Percentiles rank a stretch among this genome's conserved stretches.
Evolutionary conservation across 23 tunicate genomes (phyloP).

Genomic region (Diplosoma virens): DNA sequence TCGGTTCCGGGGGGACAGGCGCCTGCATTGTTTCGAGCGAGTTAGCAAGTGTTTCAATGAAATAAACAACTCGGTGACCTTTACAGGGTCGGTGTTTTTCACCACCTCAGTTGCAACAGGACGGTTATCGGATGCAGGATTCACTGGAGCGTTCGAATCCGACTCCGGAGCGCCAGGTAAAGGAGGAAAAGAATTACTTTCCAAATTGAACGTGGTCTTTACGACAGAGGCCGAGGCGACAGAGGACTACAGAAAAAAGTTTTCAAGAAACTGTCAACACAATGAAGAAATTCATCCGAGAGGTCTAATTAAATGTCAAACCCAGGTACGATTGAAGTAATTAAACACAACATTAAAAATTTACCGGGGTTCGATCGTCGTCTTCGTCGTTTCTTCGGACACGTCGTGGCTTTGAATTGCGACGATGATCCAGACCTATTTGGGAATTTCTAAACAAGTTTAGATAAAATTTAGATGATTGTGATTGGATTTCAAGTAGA

Average conservation of each 20-base stretch:
- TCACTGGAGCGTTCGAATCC: no score
- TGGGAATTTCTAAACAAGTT: no score
- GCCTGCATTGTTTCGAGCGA: not conserved
- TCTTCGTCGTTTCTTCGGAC: slow-evolving; percentile 20
- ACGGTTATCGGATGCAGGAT: no score
- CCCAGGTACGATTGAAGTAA: not conserved
- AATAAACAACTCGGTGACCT: not conserved
- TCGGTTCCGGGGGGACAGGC: not conserved
- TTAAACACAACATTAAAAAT: not conserved
- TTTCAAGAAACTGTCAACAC: not conserved
- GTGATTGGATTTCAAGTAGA: no score
- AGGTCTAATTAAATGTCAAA: not conserved
- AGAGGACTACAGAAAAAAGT: no score
- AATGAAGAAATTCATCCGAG: not conserved
- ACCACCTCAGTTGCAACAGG: not conserved
- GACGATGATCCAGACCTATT: slow-evolving; percentile 10
- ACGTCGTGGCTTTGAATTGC: slow-evolving; percentile 25
- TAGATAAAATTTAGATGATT: no score
- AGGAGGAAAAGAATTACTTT: slow-evolving; percentile 60
- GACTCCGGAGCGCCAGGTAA: slow-evolving; percentile 43
- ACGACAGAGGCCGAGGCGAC: no score
- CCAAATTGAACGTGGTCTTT: slow-evolving; percentile 37
- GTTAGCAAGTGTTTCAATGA: not conserved
- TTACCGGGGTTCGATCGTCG: slow-evolving; percentile 4
- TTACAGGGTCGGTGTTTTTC: not conserved